These are phyloP conservation scores for Automeris io DNA, from an alignment of 2,888 invertebrate species.

Conservation along the genomic window DNA sequence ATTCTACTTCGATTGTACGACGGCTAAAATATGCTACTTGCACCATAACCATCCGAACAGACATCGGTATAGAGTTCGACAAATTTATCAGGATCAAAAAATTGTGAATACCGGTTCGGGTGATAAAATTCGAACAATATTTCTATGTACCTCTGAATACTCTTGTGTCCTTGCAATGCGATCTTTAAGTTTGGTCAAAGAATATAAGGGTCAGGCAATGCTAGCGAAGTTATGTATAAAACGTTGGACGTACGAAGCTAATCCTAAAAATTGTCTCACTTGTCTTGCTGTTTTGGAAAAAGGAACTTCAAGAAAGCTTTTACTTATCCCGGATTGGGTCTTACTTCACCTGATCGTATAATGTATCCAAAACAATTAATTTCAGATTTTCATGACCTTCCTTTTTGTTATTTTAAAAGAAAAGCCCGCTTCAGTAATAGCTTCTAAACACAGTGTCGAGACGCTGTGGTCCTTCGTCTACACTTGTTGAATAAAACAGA, in stretches of 20 bases:
- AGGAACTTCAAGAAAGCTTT: constrained; percentile 24
- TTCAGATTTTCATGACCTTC: constrained; percentile 18
- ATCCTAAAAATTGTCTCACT: constrained; percentile 17
- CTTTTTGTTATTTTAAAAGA: constrained; percentile 24
- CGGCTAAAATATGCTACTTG: constrained; percentile 21
- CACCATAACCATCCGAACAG: constrained; percentile 20
- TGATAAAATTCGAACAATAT: constrained; percentile 13
- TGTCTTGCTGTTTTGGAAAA: constrained; percentile 20
- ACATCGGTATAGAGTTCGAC: constrained; percentile 21
- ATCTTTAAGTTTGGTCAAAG: constrained; percentile 21
- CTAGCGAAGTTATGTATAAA: constrained; percentile 15
- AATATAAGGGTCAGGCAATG: constrained; percentile 19
- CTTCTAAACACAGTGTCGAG: constrained; percentile 19
- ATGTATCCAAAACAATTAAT: constrained; percentile 27
- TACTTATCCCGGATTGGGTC: constrained; percentile 23
- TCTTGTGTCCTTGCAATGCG: constrained; percentile 15
- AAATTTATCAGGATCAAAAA: constrained; percentile 15
- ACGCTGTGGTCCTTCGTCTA: constrained; percentile 13
- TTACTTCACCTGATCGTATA: constrained; percentile 19
- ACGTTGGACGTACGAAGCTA: constrained; percentile 14
- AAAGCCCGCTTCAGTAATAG: constrained; percentile 22
- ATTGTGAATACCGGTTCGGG: constrained; percentile 19
- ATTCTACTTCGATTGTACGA: constrained; percentile 15
- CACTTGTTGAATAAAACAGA: constrained; percentile 14
- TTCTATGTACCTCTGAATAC: constrained; percentile 13